Evolutionary conservation across 2,797 vertebrate species (phyloP).

Genomic region (Benthosema pterotum): DNA sequence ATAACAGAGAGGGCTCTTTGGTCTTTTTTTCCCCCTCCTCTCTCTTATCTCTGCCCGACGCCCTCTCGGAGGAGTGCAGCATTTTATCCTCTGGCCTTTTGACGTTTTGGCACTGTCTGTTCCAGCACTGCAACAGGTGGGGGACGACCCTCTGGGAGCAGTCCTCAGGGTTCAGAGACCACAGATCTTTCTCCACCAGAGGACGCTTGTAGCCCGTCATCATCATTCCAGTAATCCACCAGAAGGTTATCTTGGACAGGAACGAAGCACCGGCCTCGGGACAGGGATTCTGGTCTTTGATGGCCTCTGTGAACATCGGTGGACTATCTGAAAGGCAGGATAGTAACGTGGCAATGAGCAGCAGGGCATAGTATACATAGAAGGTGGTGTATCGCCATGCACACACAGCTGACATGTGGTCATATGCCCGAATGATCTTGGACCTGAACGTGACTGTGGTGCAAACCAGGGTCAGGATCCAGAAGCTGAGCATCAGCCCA

Average conservation of each 20-base stretch:
- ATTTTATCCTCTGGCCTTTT: constrained; percentile 78
- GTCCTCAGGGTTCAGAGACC: constrained; percentile 91
- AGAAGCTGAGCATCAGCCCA: constrained; percentile 91
- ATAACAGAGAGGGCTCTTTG: constrained; percentile 86
- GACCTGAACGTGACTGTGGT: constrained; percentile 88
- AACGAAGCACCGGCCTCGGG: constrained; percentile 91
- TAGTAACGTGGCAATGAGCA: constrained; percentile 85
- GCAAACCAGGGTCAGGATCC: constrained; percentile 87
- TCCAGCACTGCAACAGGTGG: constrained; percentile 85
- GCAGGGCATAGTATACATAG: constrained; percentile 85
- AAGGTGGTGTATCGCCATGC: constrained; percentile 87
- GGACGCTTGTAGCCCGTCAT: constrained; percentile 86
- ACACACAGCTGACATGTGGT: constrained; percentile 68
- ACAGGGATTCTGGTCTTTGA: constrained; percentile 92
- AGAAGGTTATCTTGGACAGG: constrained; percentile 93
- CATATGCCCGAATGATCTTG: constrained; percentile 85
- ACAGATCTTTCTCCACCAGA: constrained; percentile 89
- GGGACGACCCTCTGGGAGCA: constrained; percentile 87
- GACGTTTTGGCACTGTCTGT: constrained; percentile 83
- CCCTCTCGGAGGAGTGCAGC: constrained; percentile 78
- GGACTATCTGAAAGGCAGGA: constrained; percentile 86
- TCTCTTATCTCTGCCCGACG: constrained; percentile 36
- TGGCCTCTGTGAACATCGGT: constrained; percentile 89
- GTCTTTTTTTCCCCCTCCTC: constrained; percentile 74
- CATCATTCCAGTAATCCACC: constrained; percentile 96